Conservation (phyloP, 2,113 vertebrate species). For the Coptodon rendalli region DNA sequence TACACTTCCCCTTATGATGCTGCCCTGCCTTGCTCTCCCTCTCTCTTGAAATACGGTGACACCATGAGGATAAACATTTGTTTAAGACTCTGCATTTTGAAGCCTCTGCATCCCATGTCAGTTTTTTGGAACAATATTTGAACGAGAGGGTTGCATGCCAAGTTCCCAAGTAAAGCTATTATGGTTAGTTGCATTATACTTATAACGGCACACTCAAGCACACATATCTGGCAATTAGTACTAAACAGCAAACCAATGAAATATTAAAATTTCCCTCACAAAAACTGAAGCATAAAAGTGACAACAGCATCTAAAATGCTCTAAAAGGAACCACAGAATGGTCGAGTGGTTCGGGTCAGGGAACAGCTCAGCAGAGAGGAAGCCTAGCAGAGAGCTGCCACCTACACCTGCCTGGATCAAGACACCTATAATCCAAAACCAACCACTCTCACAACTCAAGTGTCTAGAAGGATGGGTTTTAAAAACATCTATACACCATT, state of each 20-base stretch:
- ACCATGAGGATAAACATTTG: neutral
- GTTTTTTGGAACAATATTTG: neutral
- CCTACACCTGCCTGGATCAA: neutral
- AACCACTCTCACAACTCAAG: neutral
- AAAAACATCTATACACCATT: neutral
- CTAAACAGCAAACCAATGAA: neutral
- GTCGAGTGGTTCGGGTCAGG: neutral
- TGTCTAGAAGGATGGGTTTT: neutral
- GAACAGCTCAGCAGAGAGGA: neutral
- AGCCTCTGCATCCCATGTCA: neutral
- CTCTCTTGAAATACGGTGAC: neutral
- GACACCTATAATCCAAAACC: neutral
- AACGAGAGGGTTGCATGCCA: neutral
- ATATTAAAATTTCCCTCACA: neutral
- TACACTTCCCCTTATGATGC: neutral
- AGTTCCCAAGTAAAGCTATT: neutral
- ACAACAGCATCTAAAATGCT: fast-evolving
- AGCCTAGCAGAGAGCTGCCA: neutral
- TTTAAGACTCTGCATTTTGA: neutral
- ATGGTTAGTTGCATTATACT: neutral
- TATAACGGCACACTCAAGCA: neutral
- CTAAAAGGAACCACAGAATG: neutral
- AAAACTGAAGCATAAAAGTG: neutral
- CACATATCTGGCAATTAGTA: neutral
- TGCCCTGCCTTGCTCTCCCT: neutral